Conservation (phyloP, 30 jellyfish, hydroid and myxozoan genomes). For the Chrysaora quinquecirrha region DNA sequence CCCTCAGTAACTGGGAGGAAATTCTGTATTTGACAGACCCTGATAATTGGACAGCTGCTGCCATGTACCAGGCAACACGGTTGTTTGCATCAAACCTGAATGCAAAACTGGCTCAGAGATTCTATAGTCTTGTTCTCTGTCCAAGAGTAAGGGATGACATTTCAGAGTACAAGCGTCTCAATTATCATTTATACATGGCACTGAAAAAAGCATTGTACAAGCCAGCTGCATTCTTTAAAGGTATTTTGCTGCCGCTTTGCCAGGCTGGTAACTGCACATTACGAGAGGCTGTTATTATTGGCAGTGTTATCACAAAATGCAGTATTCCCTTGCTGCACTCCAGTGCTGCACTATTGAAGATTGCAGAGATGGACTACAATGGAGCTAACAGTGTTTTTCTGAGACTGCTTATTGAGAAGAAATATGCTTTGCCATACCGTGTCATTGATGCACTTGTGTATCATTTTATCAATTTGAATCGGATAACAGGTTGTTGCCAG, state of each 20-base stretch:
- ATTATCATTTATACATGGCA: conserved; percentile 95
- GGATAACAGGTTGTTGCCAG: conserved; percentile 84
- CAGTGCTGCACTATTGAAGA: conserved; percentile 91
- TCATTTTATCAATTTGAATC: conserved; percentile 77
- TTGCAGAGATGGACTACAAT: conserved; percentile 91
- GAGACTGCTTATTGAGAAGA: conserved; percentile 76
- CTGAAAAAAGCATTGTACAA: conserved; percentile 83
- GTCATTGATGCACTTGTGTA: conserved; percentile 86
- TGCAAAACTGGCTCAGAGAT: conserved; percentile 94
- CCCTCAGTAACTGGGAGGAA: conserved; percentile 92
- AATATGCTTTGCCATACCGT: conserved; percentile 93
- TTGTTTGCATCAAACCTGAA: conserved; percentile 82
- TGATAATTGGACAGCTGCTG: conserved; percentile 98
- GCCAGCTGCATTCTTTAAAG: conserved; percentile 98
- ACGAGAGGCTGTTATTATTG: conserved; percentile 95
- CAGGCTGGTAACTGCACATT: conserved; percentile 91
- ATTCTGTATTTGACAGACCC: conserved; percentile 86
- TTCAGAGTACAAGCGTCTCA: conserved; percentile 84
- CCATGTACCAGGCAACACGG: conserved; percentile 94
- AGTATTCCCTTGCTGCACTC: conserved; percentile 92
- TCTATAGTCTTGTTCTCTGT: conserved; percentile 72
- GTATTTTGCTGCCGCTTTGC: conserved; percentile 91
- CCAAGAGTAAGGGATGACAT: conserved; percentile 98
- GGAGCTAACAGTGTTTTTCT: conserved; percentile 95
- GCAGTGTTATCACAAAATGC: conserved; percentile 80